phyloP scores from a whole-genome alignment of 1,140 invertebrate species.

The Drosophila orena region DNA sequence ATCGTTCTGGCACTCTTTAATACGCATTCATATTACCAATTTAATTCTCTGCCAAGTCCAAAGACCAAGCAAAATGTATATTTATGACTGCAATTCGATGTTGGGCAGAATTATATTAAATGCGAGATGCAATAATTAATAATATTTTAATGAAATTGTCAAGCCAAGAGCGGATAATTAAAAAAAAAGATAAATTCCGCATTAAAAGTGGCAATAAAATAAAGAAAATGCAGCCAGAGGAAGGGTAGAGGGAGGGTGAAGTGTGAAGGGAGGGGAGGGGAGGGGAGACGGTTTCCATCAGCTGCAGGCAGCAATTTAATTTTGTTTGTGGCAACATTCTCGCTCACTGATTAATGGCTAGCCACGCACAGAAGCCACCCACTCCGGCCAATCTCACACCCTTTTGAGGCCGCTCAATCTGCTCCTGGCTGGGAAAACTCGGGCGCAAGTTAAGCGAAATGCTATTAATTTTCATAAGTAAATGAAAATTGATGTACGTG shows the following conservation, averaged over 20 bases:
- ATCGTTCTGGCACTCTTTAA: neutral
- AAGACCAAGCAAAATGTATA: conserved; percentile 10
- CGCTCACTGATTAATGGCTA: conserved; percentile 42
- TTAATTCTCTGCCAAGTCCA: conserved; percentile 10
- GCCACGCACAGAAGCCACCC: conserved; percentile 33
- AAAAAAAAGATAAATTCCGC: neutral
- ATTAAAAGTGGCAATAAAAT: conserved; percentile 26
- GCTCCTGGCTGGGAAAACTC: conserved; percentile 39
- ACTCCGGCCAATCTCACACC: neutral
- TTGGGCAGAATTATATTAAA: conserved; percentile 20
- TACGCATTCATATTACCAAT: conserved; percentile 5
- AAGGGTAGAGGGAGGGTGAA: neutral
- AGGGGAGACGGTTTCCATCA: conserved; percentile 18
- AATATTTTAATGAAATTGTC: conserved; percentile 54
- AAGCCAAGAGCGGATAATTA: conserved; percentile 24
- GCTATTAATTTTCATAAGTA: conserved; percentile 69
- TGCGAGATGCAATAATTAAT: conserved; percentile 28
- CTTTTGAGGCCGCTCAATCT: conserved; percentile 23
- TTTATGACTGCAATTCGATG: conserved; percentile 25
- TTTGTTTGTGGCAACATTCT: conserved; percentile 43
- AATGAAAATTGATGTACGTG: conserved; percentile 60
- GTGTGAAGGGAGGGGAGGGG: neutral
- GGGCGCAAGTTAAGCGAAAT: conserved; percentile 54
- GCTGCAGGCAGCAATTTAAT: conserved; percentile 54
- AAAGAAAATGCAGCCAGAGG: conserved; percentile 8